phyloP scores from a whole-genome alignment of 1,140 invertebrate genomes.

The Drosophila watanabei region DNA sequence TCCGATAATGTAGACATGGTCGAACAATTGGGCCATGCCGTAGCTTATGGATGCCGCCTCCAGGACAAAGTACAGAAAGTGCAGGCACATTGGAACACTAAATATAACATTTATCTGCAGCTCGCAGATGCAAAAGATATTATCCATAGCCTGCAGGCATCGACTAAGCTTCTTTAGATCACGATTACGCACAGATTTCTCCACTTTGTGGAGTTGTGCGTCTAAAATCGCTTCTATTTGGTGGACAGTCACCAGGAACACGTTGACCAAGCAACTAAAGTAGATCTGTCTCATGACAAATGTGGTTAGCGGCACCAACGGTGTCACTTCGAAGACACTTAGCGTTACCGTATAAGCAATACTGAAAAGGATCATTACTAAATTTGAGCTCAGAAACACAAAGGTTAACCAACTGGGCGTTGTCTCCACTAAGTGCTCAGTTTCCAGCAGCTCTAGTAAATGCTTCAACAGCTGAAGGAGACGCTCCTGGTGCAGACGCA shows the following conservation, averaged over 20 bases:
- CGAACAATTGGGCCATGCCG: too few species aligned
- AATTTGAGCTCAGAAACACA: not conserved
- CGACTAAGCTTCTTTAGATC: not conserved
- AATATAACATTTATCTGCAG: conserved; percentile 1
- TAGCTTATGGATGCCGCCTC: conserved; percentile 1
- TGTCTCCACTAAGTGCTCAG: not conserved
- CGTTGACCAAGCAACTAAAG: conserved; percentile 1
- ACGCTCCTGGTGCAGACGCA: not conserved
- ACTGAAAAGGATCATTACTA: fast-evolving
- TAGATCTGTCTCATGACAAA: not conserved
- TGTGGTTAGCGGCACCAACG: fast-evolving
- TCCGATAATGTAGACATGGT: not conserved
- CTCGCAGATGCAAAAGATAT: not conserved
- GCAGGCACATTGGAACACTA: conserved; percentile 2
- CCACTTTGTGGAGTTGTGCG: not conserved
- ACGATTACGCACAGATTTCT: not conserved
- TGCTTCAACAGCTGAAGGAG: not conserved
- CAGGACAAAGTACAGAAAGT: conserved; percentile 1
- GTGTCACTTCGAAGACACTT: not conserved
- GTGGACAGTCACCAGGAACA: conserved; percentile 3
- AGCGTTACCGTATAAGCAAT: fast-evolving
- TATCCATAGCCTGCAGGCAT: not conserved
- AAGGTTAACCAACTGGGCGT: not conserved
- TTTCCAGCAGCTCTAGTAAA: not conserved
- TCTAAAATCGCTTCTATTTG: not conserved